Evolutionary conservation across 2,113 vertebrate species (phyloP).

Genomic region (Poeciliopsis prolifica): DNA sequence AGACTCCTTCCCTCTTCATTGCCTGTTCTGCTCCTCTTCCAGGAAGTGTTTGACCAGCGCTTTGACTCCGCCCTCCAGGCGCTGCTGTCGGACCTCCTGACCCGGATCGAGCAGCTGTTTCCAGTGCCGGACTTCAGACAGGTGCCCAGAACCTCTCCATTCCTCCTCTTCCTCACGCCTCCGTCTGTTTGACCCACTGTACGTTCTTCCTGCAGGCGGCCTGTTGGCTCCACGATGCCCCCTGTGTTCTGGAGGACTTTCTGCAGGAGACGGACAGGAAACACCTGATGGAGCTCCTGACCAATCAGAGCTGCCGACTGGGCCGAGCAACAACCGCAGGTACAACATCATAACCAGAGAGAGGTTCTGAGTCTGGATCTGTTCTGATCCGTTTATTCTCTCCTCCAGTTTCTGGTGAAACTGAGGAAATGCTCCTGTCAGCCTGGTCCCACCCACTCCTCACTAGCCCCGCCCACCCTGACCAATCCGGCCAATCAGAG

Average conservation of each 20-base stretch:
- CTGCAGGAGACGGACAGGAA: conserved; percentile 38
- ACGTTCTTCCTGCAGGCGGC: conserved; percentile 40
- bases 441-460: conserved; percentile 61
- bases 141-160: conserved; percentile 34
- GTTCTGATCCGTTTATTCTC: not conserved
- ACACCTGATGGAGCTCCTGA: conserved; percentile 55
- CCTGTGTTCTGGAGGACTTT: conserved; percentile 50
- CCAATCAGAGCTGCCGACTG: conserved; percentile 50
- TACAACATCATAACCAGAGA: not conserved
- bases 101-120: conserved; percentile 65
- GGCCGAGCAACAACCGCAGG: conserved; percentile 32
- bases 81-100: conserved; percentile 64
- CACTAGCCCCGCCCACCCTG: conserved; percentile 25
- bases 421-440: conserved; percentile 53
- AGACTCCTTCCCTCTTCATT: not conserved
- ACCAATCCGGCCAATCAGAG: conserved; percentile 30
- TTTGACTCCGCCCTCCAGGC: conserved; percentile 65
- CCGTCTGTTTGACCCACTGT: too few relatives aligned
- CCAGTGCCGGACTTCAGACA: conserved; percentile 69
- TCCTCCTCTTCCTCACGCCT: not conserved
- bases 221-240: conserved; percentile 50
- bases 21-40: conserved; percentile 9
- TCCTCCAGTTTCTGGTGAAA: conserved; percentile 29
- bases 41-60: conserved; percentile 65
- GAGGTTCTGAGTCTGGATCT: not conserved